Conservation (phyloP, 1,140 invertebrate species). For the Drosophila varians region DNA sequence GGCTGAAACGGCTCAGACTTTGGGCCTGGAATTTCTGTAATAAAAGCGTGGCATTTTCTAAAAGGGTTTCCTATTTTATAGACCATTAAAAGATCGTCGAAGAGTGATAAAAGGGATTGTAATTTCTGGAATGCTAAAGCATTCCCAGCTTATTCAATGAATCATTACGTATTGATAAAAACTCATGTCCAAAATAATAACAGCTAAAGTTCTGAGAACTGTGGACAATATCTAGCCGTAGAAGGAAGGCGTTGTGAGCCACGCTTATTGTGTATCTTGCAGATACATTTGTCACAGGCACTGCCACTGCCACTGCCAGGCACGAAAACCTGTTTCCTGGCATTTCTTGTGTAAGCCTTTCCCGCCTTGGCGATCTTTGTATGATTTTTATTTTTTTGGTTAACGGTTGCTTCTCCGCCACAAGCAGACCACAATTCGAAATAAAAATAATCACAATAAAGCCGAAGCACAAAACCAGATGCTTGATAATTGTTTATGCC, state of each 20-base stretch:
- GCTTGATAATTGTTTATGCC: constrained; percentile 44
- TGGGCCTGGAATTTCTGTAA: no score
- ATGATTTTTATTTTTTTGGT: constrained; percentile 15
- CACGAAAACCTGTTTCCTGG: constrained; percentile 41
- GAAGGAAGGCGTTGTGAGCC: constrained; percentile 28
- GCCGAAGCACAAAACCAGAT: constrained; percentile 32
- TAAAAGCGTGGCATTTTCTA: constrained; percentile 19
- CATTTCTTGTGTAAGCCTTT: constrained; percentile 47
- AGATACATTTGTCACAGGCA: constrained; percentile 47
- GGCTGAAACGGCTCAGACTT: no score
- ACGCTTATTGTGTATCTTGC: constrained; percentile 38
- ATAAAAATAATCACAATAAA: constrained; percentile 41
- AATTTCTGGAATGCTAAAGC: background rate
- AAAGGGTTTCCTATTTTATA: constrained; percentile 19
- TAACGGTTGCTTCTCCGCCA: constrained; percentile 24
- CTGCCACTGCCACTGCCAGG: constrained; percentile 31
- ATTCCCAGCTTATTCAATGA: background rate
- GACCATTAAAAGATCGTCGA: constrained; percentile 32
- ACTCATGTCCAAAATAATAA: background rate
- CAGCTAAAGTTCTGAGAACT: constrained; percentile 10
- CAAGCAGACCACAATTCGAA: constrained; percentile 2
- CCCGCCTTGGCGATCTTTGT: constrained; percentile 1
- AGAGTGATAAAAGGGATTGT: background rate
- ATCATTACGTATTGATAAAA: no score
- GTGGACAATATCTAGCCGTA: constrained; percentile 11